Conservation (phyloP, 1,140 invertebrate species). For the Araneus ventricosus region DNA sequence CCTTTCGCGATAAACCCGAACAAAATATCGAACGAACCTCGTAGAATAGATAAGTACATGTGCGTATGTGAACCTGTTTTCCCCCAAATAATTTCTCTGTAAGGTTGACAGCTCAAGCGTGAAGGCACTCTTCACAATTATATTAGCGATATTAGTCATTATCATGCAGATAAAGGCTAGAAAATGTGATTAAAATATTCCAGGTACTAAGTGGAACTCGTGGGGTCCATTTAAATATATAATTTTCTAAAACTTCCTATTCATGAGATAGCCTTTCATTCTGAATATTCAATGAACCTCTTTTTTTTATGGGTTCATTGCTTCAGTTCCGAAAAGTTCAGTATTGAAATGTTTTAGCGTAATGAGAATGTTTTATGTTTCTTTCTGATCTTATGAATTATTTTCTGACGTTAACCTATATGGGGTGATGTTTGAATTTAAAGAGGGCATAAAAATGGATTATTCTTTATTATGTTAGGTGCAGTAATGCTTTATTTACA, state of each 20-base stretch:
- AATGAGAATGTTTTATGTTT: conserved; percentile 28
- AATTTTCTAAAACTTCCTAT: conserved; percentile 64
- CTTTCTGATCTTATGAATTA: conserved; percentile 15
- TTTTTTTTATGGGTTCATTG: conserved; percentile 36
- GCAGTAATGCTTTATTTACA: too few species aligned
- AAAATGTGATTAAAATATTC: conserved; percentile 57
- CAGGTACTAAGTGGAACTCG: neutral
- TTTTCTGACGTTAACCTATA: neutral
- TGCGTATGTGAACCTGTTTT: conserved; percentile 25
- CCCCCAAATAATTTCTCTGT: conserved; percentile 35
- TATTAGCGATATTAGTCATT: conserved; percentile 69
- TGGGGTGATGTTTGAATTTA: neutral
- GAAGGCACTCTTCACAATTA: conserved; percentile 59
- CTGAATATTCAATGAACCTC: conserved; percentile 60
- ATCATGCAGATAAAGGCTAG: conserved; percentile 14
- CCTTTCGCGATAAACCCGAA: neutral
- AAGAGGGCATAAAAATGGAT: neutral
- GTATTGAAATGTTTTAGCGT: conserved; percentile 64
- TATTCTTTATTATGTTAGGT: too few species aligned
- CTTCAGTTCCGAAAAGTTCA: conserved; percentile 17
- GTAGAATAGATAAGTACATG: conserved; percentile 33
- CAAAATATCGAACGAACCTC: conserved; percentile 40
- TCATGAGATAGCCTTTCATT: conserved; percentile 26
- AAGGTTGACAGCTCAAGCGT: conserved; percentile 62
- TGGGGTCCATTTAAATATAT: conserved; percentile 67